phyloP scores from a whole-genome alignment of 2,797 vertebrate genomes.

The Triplophysa bombifrons region DNA sequence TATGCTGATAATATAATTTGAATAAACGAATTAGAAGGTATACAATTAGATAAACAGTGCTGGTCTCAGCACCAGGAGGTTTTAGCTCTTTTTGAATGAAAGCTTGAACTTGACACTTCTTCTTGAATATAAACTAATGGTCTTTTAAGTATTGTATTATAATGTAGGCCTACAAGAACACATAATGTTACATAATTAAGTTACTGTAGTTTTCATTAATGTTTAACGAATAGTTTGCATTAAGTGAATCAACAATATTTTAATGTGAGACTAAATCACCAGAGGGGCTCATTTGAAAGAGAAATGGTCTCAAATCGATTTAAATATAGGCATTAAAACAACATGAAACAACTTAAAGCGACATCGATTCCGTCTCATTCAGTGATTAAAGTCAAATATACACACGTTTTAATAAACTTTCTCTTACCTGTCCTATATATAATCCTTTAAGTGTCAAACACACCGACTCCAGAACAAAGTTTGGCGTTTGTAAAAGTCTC shows the following conservation, averaged over 20 bases:
- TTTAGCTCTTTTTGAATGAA: background rate
- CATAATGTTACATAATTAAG: too few relatives aligned
- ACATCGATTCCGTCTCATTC: background rate
- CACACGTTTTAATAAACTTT: background rate
- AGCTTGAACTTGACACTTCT: background rate
- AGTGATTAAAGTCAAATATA: background rate
- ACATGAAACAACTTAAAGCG: background rate
- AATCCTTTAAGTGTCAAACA: slow-evolving; percentile 25
- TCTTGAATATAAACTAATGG: background rate
- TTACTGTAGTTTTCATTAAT: background rate
- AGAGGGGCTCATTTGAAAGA: background rate
- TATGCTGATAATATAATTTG: too few relatives aligned
- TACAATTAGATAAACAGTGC: background rate
- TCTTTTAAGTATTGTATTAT: too few relatives aligned
- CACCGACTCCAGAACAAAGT: slow-evolving; percentile 30
- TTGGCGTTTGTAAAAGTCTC: slow-evolving; percentile 2
- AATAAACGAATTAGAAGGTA: background rate
- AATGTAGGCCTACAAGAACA: too few relatives aligned
- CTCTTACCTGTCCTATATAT: slow-evolving; percentile 26
- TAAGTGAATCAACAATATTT: background rate
- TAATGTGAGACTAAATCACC: background rate
- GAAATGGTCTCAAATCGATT: background rate
- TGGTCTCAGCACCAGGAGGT: too few relatives aligned
- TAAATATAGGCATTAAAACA: background rate
- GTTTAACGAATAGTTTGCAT: background rate